Conservation (phyloP, 2,888 invertebrate species). For the Exocentrus adspersus region DNA sequence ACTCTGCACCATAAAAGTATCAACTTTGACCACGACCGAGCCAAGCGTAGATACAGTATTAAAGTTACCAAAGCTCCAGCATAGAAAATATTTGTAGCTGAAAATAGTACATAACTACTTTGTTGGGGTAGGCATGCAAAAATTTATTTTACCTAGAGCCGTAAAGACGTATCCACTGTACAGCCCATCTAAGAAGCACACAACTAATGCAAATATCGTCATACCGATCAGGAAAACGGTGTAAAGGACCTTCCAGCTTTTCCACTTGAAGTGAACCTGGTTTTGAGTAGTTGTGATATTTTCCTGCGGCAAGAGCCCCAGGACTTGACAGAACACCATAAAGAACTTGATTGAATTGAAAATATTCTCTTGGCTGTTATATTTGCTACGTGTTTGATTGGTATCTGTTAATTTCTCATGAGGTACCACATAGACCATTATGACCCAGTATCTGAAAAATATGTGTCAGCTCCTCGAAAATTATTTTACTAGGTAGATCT, state of each 20-base stretch:
- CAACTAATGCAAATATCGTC: conserved; percentile 18
- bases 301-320: conserved; percentile 37
- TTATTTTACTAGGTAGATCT: too few relatives aligned
- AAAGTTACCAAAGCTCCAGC: conserved; percentile 24
- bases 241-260: conserved; percentile 35
- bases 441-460: too few relatives aligned
- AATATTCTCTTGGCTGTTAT: not conserved
- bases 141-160: conserved; percentile 35
- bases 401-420: not conserved
- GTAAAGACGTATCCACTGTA: conserved; percentile 33
- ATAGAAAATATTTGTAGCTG: conserved; percentile 37
- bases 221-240: conserved; percentile 31
- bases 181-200: conserved; percentile 33
- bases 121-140: too few relatives aligned
- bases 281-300: conserved; percentile 13
- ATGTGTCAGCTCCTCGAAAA: too few relatives aligned
- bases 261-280: conserved; percentile 38
- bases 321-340: conserved; percentile 35
- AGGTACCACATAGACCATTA: conserved; percentile 29
- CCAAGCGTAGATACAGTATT: conserved; percentile 40
- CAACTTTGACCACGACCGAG: conserved; percentile 44
- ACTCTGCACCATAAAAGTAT: conserved; percentile 43
- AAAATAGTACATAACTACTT: too few relatives aligned
- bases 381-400: not conserved
- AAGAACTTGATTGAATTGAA: conserved; percentile 35